A percentile compares a stretch with the other conserved stretches of the same genome.
These are phyloP conservation scores for Oncopeltus fasciatus DNA, from an alignment of 1,140 invertebrate species.

Conservation along the genomic window DNA sequence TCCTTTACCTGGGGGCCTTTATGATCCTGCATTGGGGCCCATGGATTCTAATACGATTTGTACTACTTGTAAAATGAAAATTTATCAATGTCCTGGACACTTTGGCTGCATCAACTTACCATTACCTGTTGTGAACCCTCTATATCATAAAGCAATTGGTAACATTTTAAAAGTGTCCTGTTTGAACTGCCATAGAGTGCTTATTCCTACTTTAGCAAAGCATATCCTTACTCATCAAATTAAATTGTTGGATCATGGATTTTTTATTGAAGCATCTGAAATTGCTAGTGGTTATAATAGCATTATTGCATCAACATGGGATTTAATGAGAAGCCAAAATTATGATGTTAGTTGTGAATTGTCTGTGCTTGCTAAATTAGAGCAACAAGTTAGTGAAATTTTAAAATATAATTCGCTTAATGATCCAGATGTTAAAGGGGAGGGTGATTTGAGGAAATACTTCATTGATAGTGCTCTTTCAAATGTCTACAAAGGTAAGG, in stretches of 20 bases:
- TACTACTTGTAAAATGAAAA: slow-evolving; percentile 58
- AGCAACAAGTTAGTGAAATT: slow-evolving; percentile 21
- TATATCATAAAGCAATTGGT: slow-evolving; percentile 65
- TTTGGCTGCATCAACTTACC: slow-evolving; percentile 91
- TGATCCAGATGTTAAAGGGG: slow-evolving; percentile 30
- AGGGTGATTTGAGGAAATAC: slow-evolving; percentile 27
- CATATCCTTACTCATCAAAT: slow-evolving; percentile 56
- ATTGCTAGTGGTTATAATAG: slow-evolving; percentile 31
- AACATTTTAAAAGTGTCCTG: slow-evolving; percentile 53
- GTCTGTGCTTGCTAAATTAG: slow-evolving; percentile 17
- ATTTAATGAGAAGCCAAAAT: background rate
- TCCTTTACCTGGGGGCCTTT: slow-evolving; percentile 66
- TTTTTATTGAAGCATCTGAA: slow-evolving; percentile 52
- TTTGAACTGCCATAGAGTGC: slow-evolving; percentile 50
- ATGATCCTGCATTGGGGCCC: slow-evolving; percentile 60
- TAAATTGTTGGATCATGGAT: slow-evolving; percentile 56
- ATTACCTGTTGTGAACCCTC: slow-evolving; percentile 78
- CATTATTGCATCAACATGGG: background rate
- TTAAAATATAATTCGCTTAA: slow-evolving; percentile 32
- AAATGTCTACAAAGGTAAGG: slow-evolving; percentile 36
- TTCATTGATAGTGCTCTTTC: slow-evolving; percentile 44
- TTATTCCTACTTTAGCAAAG: slow-evolving; percentile 46
- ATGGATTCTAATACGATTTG: slow-evolving; percentile 45
- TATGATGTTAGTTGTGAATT: background rate
- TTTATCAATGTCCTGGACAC: slow-evolving; percentile 74